These are phyloP conservation scores for Ostrea denselamellosa DNA, from an alignment of 1,140 invertebrate genomes.

Conservation along the genomic window DNA sequence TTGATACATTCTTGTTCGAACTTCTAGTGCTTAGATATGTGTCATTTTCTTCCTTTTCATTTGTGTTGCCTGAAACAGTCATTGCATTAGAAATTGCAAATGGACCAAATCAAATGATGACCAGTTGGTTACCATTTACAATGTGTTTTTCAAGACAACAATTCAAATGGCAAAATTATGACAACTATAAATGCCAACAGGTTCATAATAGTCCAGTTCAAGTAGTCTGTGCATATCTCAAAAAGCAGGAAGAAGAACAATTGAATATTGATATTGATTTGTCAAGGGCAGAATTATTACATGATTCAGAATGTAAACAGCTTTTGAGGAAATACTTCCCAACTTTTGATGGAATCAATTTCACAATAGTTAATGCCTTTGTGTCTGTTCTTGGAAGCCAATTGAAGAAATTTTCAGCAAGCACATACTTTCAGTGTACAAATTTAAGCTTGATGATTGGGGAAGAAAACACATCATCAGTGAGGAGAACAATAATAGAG, in stretches of 20 bases:
- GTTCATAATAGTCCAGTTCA: conserved; percentile 61
- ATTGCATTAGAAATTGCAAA: conserved; percentile 63
- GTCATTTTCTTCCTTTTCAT: not conserved
- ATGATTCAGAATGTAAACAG: too few relatives aligned
- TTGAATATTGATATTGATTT: conserved; percentile 59
- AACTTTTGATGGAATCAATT: too few relatives aligned
- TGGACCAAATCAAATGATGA: conserved; percentile 52
- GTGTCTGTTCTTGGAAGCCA: too few relatives aligned
- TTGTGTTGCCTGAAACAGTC: too few relatives aligned
- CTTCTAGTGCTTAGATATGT: conserved; percentile 54
- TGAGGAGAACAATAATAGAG: conserved; percentile 51
- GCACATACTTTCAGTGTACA: too few relatives aligned
- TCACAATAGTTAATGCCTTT: too few relatives aligned
- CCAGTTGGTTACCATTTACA: conserved; percentile 54
- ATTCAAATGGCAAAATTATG: conserved; percentile 56
- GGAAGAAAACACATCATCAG: conserved; percentile 50
- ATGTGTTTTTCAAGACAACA: conserved; percentile 54
- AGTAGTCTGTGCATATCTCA: conserved; percentile 62
- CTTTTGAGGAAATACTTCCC: too few relatives aligned
- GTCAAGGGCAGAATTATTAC: conserved; percentile 41
- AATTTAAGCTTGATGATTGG: too few relatives aligned
- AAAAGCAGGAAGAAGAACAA: conserved; percentile 38
- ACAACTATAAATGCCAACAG: conserved; percentile 52
- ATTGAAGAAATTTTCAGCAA: too few relatives aligned
- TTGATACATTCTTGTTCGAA: conserved; percentile 62